A percentile compares a stretch with the other conserved stretches of the same genome.
Evolutionary conservation across 2,113 vertebrate species (phyloP).

Genomic region (Gopherus evgoodei): DNA sequence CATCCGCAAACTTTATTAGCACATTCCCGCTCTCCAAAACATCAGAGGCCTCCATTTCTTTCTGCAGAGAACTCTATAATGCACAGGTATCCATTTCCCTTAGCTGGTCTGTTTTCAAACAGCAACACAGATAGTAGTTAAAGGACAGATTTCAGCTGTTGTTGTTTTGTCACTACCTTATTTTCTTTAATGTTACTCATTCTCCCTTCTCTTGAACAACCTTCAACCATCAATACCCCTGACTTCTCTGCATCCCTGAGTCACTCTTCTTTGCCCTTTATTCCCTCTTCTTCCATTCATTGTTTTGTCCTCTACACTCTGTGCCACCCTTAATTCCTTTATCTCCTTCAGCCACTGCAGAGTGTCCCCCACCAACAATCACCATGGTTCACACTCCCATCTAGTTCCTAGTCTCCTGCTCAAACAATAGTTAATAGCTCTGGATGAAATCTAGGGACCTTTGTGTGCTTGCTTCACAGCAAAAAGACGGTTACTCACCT

Average conservation of each 20-base stretch:
- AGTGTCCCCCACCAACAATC: neutral
- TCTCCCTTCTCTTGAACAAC: conserved; percentile 27
- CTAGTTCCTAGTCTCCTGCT: neutral
- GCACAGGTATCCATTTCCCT: conserved; percentile 60
- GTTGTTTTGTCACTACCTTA: conserved; percentile 47
- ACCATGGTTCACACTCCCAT: neutral
- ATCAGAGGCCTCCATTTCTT: conserved; percentile 21
- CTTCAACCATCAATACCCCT: neutral
- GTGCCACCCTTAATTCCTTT: neutral
- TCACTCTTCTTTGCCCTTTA: neutral
- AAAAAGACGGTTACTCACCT: too few species aligned
- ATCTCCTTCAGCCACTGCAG: neutral
- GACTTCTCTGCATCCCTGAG: conserved; percentile 1
- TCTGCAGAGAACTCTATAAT: conserved; percentile 46
- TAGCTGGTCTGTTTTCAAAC: conserved; percentile 64
- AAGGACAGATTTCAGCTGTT: conserved; percentile 26
- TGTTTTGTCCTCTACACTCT: neutral
- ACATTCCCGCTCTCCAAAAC: conserved; percentile 25
- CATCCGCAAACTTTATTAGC: too few species aligned
- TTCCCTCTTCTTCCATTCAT: neutral
- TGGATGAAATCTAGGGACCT: neutral
- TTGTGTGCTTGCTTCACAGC: neutral
- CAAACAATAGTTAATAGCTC: neutral
- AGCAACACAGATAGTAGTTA: conserved; percentile 25
- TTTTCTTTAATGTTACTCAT: conserved; percentile 20